phyloP scores from a whole-genome alignment of 1,140 invertebrate species.

The Drosophila nikananu region DNA sequence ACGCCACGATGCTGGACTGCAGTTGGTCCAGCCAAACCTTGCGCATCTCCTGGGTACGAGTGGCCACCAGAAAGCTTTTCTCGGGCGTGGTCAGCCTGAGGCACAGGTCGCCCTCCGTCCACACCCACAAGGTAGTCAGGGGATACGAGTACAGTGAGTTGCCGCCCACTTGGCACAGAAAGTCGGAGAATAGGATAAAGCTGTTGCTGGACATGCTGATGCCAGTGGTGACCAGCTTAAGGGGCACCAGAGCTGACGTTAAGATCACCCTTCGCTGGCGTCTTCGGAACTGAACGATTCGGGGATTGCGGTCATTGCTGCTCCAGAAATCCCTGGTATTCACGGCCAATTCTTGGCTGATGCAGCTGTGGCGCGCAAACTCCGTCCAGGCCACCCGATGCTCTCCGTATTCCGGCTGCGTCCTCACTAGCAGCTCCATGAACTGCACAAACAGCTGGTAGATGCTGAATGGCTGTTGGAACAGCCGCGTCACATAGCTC shows the following conservation, averaged over 20 bases:
- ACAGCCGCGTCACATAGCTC: constrained; percentile 68
- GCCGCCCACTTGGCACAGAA: constrained; percentile 90
- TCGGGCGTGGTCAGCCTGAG: constrained; percentile 91
- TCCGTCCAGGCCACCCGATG: constrained; percentile 70
- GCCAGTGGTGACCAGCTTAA: constrained; percentile 87
- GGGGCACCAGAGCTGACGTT: constrained; percentile 90
- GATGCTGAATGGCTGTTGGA: constrained; percentile 75
- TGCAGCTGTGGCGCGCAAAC: constrained; percentile 69
- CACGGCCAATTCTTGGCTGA: constrained; percentile 79
- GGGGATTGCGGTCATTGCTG: constrained; percentile 65
- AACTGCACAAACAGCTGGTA: constrained; percentile 76
- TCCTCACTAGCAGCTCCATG: constrained; percentile 68
- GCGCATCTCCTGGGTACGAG: constrained; percentile 89
- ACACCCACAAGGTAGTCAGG: constrained; percentile 92
- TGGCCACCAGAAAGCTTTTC: constrained; percentile 90
- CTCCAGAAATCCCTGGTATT: constrained; percentile 82
- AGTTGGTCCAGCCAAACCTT: constrained; percentile 92
- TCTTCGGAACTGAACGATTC: constrained; percentile 58
- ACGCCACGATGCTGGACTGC: constrained; percentile 88
- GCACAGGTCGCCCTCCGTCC: constrained; percentile 86
- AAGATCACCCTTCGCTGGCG: constrained; percentile 89
- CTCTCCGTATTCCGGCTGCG: constrained; percentile 64
- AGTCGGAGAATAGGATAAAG: constrained; percentile 92
- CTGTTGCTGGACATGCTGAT: constrained; percentile 87
- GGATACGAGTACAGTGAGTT: constrained; percentile 87